These are phyloP conservation scores for Nomada fucata DNA, from an alignment of 2,888 invertebrate species.

Conservation along the genomic window DNA sequence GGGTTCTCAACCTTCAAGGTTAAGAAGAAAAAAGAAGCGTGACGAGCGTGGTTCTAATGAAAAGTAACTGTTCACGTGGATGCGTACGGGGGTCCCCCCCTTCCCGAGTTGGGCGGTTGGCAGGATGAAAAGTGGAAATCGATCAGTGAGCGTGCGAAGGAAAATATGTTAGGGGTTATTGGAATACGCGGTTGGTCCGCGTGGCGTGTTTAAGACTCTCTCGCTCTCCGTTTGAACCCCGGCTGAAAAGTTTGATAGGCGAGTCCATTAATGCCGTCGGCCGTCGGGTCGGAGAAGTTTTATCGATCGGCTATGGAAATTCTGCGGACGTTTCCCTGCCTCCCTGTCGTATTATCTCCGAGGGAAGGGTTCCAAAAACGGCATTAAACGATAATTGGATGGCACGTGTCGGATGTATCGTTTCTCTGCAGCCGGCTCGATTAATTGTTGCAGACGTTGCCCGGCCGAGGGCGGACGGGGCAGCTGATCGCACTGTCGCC, in stretches of 20 bases:
- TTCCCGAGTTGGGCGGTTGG: neutral
- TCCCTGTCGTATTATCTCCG: constrained; percentile 16
- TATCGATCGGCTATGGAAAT: constrained; percentile 51
- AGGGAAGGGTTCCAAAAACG: constrained; percentile 10
- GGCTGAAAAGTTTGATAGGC: constrained; percentile 31
- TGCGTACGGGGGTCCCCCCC: neutral
- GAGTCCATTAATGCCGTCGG: neutral
- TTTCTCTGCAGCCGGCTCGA: constrained; percentile 11
- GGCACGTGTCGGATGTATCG: neutral
- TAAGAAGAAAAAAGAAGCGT: too few relatives aligned
- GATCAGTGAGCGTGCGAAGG: neutral
- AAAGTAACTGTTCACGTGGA: neutral
- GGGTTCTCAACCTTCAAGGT: neutral
- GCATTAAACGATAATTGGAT: constrained; percentile 26
- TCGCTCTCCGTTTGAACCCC: neutral
- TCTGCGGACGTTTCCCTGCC: neutral
- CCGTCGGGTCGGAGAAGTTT: constrained; percentile 8
- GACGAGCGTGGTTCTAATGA: neutral
- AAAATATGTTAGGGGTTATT: neutral
- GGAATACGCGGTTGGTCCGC: neutral
- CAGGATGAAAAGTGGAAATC: constrained; percentile 1
- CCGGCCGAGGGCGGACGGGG: neutral
- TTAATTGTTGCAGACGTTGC: constrained; percentile 17
- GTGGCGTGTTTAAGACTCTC: neutral
- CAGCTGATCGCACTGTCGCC: constrained; percentile 1